Evolutionary conservation across 2,888 invertebrate species (phyloP), one percentile per base, ranked within the genome.

Genomic region (Nomada flava): DNA sequence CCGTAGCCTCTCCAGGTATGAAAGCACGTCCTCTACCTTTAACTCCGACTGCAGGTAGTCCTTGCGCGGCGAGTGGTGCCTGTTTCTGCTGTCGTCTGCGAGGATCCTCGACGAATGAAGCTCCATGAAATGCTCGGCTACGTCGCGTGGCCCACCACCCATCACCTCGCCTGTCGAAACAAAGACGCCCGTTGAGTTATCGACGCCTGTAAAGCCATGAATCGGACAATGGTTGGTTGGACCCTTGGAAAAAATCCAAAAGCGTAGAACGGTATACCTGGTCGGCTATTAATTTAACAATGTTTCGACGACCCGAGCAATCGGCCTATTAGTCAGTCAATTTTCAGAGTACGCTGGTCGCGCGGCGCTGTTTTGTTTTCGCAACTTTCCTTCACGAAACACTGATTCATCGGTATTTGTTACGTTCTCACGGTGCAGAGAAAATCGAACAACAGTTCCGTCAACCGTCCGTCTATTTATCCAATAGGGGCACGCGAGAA

Each of bases 41-140:
- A 92, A 67, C 42, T 93, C 93, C 3, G 82, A 75, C 73, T 90
- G 90, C 63, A 92, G 81, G 73, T 93, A 93, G 84, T 92, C 92
- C 76, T 93, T 92, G 11, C 91, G 88, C 2, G 90, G 88, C 7
- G 90, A 87, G 29, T 90, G 90, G 36, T 91, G 91, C 15, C 92
- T 86, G 60, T 87, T 90, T 29, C 92, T 84, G 26, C 79, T 83
- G 76, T 92, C 92, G 44, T 93, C 93, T 7, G 73, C 83, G 4
- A 91, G 78, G 23, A 92, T 86, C 23, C 93, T 89, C 15, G 93
- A 89, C 29, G 91, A 91, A 75, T 93, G 93, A 9, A 92, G 82
- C 57, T 93, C 93, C 70, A 93, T 87, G 55, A 93, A 93, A 52
- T 93, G 94, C 47, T 93, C 93, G 20, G 92, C 93, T 2, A 92